phyloP scores from a whole-genome alignment of 2,797 vertebrate species.

The Australoheros facetus region DNA sequence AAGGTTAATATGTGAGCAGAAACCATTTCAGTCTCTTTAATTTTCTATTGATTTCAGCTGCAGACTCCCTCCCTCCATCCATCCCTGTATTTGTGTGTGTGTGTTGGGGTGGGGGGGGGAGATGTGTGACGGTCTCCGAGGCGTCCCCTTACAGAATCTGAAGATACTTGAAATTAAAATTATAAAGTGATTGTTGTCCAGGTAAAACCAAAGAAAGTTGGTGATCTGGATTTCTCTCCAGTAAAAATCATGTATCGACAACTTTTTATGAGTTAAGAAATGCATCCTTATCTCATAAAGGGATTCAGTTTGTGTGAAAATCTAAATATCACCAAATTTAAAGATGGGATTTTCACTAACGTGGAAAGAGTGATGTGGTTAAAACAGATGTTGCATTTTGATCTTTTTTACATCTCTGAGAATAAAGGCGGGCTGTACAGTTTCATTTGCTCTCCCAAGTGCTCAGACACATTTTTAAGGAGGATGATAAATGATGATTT shows the following conservation, averaged over 20 bases:
- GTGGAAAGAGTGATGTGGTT: too few relatives aligned
- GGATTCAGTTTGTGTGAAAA: background rate
- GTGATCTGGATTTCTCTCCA: background rate
- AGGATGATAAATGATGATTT: background rate
- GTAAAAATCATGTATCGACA: background rate
- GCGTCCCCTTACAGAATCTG: slow-evolving; percentile 19
- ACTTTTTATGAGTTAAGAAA: background rate
- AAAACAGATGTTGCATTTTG: background rate
- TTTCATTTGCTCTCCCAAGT: background rate
- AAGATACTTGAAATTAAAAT: slow-evolving; percentile 13
- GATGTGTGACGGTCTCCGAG: slow-evolving; percentile 26
- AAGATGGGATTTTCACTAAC: background rate
- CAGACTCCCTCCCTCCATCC: slow-evolving; percentile 47
- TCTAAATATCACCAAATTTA: background rate
- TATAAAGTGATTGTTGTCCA: background rate
- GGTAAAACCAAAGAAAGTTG: background rate
- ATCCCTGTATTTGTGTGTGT: slow-evolving; percentile 8
- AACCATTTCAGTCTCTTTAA: slow-evolving; percentile 81
- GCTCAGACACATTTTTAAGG: background rate
- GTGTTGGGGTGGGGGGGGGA: background rate
- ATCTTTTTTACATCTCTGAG: background rate
- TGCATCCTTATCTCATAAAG: background rate
- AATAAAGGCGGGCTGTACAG: background rate
- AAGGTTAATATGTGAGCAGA: slow-evolving; percentile 77
- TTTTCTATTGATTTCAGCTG: slow-evolving; percentile 82